Base-by-base conservation (phyloP, 2,888 invertebrate species). In the Synergus gifuensis region DNA sequence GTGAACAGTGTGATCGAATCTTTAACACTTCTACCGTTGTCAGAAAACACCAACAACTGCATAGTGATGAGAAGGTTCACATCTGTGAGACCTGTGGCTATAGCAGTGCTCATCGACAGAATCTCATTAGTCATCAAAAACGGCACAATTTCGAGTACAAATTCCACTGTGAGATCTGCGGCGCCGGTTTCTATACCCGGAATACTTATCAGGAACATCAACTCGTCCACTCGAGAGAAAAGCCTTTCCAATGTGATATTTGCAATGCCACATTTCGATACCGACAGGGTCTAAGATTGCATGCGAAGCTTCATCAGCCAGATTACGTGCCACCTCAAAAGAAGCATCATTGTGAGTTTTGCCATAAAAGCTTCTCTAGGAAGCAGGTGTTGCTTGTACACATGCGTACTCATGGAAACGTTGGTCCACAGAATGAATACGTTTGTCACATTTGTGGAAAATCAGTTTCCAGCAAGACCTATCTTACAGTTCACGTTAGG, bases 401-500 rank as follows among this genome's bases (percentile, higher is more conserved):
- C 83, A 92, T 92, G 92, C 88, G 90, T 64, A 92, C 92, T 0
- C 92, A 92, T 78, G 90, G 89, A 0, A 84, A 83, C 63, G 79
- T 78, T 3, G 83, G 83, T 0, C 88, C 88, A 0, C 91, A 94
- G 90, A 92, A 93, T 81, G 94, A 94, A 90, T 93, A 93, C 90
- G 93, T 94, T 4, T 95, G 95, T 91, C 94, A 93, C 86, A 93
- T 94, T 66, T 95, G 95, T 91, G 94, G 94, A 78, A 95, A 95
- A 91, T 93, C 94, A 83, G 94, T 95, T 7, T 93, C 94, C 54
- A 93, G 93, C 79, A 91, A 94, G 64, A 94, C 94, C 54, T 94
- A 94, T 85, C 93, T 95, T 84, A 94, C 94, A 89, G 94, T 94
- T 87, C 95, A 95, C 88, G 93, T 94, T 82, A 92, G 94, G 58